A percentile compares a stretch with the other conserved stretches of the same genome.
Evolutionary conservation across 1,140 invertebrate species (phyloP).

Genomic region (Nephila pilipes): DNA sequence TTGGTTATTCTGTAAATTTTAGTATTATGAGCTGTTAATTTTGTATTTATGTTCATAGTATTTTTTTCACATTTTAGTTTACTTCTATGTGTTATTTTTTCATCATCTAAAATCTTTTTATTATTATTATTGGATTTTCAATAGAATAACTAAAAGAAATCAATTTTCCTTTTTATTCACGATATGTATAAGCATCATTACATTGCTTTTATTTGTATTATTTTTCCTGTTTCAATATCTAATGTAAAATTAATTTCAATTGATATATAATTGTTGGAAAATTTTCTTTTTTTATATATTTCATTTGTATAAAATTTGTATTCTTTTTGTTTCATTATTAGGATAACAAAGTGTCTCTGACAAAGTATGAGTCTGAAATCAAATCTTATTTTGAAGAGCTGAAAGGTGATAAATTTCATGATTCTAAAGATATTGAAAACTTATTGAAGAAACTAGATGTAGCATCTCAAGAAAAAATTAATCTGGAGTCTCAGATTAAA

Average conservation of each 20-base stretch:
- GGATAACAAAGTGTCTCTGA: conserved; percentile 18
- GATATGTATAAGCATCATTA: no score
- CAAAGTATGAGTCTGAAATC: conserved; percentile 55
- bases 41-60: no score
- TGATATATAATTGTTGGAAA: background rate
- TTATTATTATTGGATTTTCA: no score
- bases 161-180: no score
- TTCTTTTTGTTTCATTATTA: background rate
- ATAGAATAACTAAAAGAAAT: no score
- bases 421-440: conserved; percentile 61
- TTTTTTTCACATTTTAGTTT: no score
- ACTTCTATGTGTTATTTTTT: no score
- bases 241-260: background rate
- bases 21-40: no score
- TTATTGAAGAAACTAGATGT: conserved; percentile 45
- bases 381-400: conserved; percentile 39
- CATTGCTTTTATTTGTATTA: no score
- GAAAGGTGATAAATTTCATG: conserved; percentile 41
- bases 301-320: no score
- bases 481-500: conserved; percentile 56
- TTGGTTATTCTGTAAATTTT: no score
- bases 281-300: background rate
- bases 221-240: background rate
- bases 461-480: conserved; percentile 29
- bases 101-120: no score